Conservation (phyloP, 2,113 vertebrate genomes). For the Castor canadensis region DNA sequence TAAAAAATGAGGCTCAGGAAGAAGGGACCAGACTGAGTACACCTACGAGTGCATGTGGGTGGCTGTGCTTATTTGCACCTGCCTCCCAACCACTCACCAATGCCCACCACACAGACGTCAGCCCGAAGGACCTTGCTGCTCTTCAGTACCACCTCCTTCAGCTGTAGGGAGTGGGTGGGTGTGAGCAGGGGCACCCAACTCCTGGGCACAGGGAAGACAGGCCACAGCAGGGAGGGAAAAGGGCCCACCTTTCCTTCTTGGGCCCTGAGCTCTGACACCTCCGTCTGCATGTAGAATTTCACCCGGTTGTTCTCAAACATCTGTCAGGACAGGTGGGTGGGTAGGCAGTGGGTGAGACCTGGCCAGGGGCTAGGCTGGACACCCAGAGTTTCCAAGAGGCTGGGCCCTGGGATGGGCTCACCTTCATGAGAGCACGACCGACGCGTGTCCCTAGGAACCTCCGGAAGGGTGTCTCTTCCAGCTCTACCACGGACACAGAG, state of each 20-base stretch:
- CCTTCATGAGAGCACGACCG: constrained; percentile 96
- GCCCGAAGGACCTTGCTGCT: constrained; percentile 96
- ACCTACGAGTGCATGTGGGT: neutral
- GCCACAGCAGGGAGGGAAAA: neutral
- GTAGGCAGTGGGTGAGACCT: neutral
- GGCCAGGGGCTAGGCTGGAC: fast-evolving
- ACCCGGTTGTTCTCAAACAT: constrained; percentile 96
- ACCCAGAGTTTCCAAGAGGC: fast-evolving
- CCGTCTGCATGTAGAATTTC: constrained; percentile 99
- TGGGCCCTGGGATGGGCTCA: constrained; percentile 65
- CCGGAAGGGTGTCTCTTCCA: constrained; percentile 94
- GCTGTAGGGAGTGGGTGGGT: constrained; percentile 79
- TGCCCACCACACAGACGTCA: constrained; percentile 95
- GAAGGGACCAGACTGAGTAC: neutral
- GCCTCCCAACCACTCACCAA: constrained; percentile 85
- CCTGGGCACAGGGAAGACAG: neutral
- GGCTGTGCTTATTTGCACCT: neutral
- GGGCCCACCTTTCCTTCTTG: constrained; percentile 95
- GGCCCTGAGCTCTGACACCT: constrained; percentile 95
- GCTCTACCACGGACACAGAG: constrained; percentile 95
- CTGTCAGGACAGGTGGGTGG: constrained; percentile 76
- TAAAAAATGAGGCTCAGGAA: neutral
- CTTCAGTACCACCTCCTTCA: constrained; percentile 98
- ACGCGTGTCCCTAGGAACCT: constrained; percentile 95
- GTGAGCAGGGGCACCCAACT: neutral